Base-by-base conservation (phyloP, 2,888 invertebrate species). In the Pemphredon lugubris region DNA sequence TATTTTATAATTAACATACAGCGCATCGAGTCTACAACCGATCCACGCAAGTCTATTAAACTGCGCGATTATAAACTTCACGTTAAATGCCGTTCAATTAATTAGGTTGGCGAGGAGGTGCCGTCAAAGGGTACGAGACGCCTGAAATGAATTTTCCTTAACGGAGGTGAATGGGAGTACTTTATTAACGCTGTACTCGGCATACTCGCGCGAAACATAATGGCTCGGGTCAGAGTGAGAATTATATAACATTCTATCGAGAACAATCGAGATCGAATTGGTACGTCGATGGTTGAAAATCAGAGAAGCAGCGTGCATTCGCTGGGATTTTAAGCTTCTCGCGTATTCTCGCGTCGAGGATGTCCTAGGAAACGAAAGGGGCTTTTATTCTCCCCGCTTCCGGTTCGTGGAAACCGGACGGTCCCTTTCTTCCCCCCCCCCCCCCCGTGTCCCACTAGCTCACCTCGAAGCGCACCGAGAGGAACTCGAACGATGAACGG, bases 51-150 rank as follows among this genome's bases (percentile, higher is more conserved):
- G 67, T 75, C 72, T 58, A 75, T 79, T 71, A 79, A 71, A 75
- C 60, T 57, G 42, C 59, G 51, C 65, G 80, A 79, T 79, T 77
- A 79, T 79, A 77, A 79, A 79, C 66, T 77, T 76, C 47, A 45
- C 39, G 67, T 54, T 72, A 63, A 66, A 65, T 64, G 63, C 60
- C 58, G 72, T 65, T 77, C 73, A 72, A 77, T 77, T 79, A 77
- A 72, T 68, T 65, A 79, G 61, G 68, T 72, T 61, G 72, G 50
- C 57, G 55, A 70, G 54, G 45, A 40, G n/a, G 37, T 67, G 57
- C 51, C 51, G 54, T 64, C 51, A 64, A 64, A 18, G 47, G 44
- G 45, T n/a, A n/a, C n/a, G 65, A 40, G 30, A 79, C 32, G 55
- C 45, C 59, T 39, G 54, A 50, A 76, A 75, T 75, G 79, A 61